Evolutionary conservation across 2,888 invertebrate species (phyloP), one percentile per base, ranked within the genome.

Genomic region (Pterostichus niger): DNA sequence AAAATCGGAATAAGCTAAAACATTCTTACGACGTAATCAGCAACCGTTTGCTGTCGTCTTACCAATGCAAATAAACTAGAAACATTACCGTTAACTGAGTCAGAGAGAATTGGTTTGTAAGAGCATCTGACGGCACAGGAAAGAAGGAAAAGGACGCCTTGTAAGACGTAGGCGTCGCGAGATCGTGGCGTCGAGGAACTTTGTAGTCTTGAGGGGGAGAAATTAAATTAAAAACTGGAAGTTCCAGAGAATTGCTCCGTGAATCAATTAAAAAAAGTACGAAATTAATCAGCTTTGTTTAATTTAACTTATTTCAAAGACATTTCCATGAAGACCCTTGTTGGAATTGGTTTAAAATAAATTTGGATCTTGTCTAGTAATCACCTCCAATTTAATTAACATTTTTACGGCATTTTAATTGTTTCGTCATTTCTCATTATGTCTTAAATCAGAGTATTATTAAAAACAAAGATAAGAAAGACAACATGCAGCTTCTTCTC

Each of bases 181-280:
- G 24, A 24, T 24, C 24, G 24, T 15, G 59, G 71, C 44, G 35
- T 64, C n/a, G 24, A 64, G 35, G 24, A n/a, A n/a, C 17, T n/a
- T 9, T 10, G 11, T 6, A n/a, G 13, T 7, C 75, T 31, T 75
- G 9, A 59, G 31, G 59, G 73, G 49, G 4, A 0, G 75, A 52
- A 75, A 52, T 52, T 75, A 75, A 75, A 52, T 52, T 75, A 52
- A 75, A 75, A 75, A 52, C 49, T 49, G 52, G 46, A 75, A 75
- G 31, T 75, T 52, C 75, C 24, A 9, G 49, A 52, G 49, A 75
- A 52, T 75, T 46, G 75, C 52, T 75, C 49, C 52, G 46, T 75
- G 75, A 75, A 52, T 75, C 75, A 75, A 75, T 75, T 75, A 75
- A 31, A 75, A 49, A 75, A 75, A 75, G 49, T 75, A 75, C 75